Percentiles rank a stretch among this genome's conserved stretches.
These are phyloP conservation scores for Aphidoletes aphidimyza DNA, from an alignment of 2,888 invertebrate species.

Conservation along the genomic window DNA sequence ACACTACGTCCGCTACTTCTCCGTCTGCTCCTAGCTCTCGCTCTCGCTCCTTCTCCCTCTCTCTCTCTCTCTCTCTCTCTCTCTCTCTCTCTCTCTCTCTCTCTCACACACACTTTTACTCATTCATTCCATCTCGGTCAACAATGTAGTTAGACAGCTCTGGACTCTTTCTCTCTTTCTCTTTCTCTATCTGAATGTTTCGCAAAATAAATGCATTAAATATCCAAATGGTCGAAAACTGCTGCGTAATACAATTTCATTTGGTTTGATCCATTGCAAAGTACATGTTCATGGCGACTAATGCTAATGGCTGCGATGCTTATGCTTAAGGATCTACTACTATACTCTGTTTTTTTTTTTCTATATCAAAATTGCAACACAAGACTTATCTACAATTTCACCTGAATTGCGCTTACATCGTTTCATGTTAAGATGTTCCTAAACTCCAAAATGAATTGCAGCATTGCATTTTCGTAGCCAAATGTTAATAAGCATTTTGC, in stretches of 20 bases:
- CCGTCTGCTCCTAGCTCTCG: not conserved
- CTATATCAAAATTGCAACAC: not conserved
- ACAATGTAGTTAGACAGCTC: too few relatives aligned
- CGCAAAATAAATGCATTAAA: conserved; percentile 36
- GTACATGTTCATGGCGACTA: conserved; percentile 25
- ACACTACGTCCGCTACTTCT: not conserved
- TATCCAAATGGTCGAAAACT: conserved; percentile 46
- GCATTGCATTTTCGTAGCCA: not conserved
- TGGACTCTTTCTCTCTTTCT: not conserved
- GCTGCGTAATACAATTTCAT: conserved; percentile 51
- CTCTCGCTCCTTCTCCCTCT: not conserved
- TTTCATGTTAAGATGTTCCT: not conserved
- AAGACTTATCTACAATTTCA: not conserved
- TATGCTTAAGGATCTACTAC: not conserved
- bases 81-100: not conserved
- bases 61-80: not conserved
- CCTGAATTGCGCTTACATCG: conserved; percentile 11
- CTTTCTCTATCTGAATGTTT: not conserved
- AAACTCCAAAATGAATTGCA: too few relatives aligned
- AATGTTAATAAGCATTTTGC: not conserved
- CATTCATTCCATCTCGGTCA: not conserved
- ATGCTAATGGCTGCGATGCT: conserved; percentile 36
- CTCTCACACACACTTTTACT: not conserved
- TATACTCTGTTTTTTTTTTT: not conserved
- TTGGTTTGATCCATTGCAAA: conserved; percentile 6